phyloP scores from a whole-genome alignment of 2,888 invertebrate species.

The Eurytoma californica region DNA sequence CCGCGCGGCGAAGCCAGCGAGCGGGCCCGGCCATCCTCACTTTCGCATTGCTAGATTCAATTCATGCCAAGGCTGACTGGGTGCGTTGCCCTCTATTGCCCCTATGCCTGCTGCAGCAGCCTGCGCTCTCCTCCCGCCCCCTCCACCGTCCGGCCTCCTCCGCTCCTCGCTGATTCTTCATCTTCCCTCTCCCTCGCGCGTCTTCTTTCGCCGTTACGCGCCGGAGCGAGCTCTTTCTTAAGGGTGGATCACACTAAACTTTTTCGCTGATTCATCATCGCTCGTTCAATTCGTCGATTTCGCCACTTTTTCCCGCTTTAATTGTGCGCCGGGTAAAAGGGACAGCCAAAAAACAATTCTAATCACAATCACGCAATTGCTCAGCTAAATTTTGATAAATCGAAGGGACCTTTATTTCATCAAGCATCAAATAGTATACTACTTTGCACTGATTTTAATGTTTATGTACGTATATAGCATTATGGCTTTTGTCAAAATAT shows the following conservation, averaged over 20 bases:
- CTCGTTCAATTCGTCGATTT: no score
- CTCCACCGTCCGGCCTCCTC: conserved; percentile 40
- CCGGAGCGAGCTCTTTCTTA: conserved; percentile 24
- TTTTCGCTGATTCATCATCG: not conserved
- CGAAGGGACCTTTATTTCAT: no score
- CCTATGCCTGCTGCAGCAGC: conserved; percentile 59
- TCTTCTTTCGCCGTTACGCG: conserved; percentile 47
- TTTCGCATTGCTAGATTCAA: conserved; percentile 75
- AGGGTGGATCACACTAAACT: conserved; percentile 34
- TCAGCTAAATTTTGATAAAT: no score
- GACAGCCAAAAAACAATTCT: not conserved
- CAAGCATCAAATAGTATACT: no score
- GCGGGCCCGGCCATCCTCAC: conserved; percentile 61
- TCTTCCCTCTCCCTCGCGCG: conserved; percentile 57
- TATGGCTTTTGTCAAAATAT: no score
- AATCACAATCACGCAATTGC: no score
- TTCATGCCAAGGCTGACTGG: conserved; percentile 75
- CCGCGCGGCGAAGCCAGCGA: conserved; percentile 32
- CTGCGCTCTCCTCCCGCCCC: not conserved
- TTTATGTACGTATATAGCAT: no score
- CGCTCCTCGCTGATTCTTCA: conserved; percentile 35
- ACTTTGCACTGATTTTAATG: no score
- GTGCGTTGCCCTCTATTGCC: conserved; percentile 75
- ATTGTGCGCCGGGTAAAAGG: no score
- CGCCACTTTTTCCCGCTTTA: no score